phyloP scores from a whole-genome alignment of 1,140 invertebrate species.

The Dryas iulia region DNA sequence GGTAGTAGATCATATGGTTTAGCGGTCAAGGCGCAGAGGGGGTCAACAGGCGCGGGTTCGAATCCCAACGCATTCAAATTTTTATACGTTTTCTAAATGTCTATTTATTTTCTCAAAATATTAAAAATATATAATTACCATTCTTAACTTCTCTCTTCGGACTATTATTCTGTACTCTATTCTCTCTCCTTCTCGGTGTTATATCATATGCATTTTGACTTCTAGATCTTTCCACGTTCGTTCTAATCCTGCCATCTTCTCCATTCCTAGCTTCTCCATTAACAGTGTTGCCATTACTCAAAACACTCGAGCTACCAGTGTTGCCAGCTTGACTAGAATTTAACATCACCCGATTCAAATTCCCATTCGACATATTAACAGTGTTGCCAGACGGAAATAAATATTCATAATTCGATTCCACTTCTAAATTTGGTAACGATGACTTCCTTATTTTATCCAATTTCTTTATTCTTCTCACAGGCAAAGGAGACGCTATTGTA shows the following conservation, averaged over 20 bases:
- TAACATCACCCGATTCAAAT: not conserved
- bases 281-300: conserved; percentile 8
- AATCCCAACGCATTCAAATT: too few relatives aligned
- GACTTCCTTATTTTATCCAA: conserved; percentile 58
- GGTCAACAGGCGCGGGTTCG: too few relatives aligned
- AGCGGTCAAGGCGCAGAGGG: too few relatives aligned
- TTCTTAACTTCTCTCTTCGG: conserved; percentile 54
- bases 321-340: conserved; percentile 28
- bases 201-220: conserved; percentile 66
- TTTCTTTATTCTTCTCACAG: conserved; percentile 37
- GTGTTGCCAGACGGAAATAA: conserved; percentile 39
- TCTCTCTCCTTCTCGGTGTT: conserved; percentile 38
- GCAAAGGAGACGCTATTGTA: conserved; percentile 41
- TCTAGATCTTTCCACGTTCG: conserved; percentile 56
- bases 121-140: conserved; percentile 37
- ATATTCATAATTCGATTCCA: conserved; percentile 61
- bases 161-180: conserved; percentile 46
- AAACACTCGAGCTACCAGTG: not conserved
- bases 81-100: not conserved
- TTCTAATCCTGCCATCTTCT: conserved; percentile 20
- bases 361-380: not conserved
- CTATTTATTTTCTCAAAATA: not conserved
- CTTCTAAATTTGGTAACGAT: conserved; percentile 63
- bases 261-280: not conserved
- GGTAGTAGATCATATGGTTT: too few relatives aligned